Percentiles rank a stretch among this genome's conserved stretches.
Conservation (phyloP, 1,140 invertebrate species). For the Branchinecta lynchi region DNA sequence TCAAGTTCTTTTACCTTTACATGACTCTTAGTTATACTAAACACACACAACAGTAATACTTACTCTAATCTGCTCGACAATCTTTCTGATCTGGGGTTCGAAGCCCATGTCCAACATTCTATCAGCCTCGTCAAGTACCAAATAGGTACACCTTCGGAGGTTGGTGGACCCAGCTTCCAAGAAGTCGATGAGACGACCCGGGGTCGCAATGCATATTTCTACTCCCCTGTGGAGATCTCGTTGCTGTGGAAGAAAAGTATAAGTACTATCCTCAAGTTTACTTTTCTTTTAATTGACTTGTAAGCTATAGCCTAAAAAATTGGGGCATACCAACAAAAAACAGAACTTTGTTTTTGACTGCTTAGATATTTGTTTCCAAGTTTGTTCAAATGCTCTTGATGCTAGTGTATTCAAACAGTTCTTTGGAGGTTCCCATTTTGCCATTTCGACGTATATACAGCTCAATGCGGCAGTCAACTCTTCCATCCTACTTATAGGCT, state of each 20-base stretch:
- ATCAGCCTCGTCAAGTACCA: slow-evolving; percentile 96
- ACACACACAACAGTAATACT: slow-evolving; percentile 25
- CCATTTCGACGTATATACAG: too few species aligned
- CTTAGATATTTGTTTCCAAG: too few species aligned
- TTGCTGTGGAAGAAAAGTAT: slow-evolving; percentile 36
- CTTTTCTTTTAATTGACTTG: background rate
- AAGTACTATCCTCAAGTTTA: background rate
- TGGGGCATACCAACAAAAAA: too few species aligned
- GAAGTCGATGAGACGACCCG: slow-evolving; percentile 90
- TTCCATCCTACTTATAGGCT: too few species aligned
- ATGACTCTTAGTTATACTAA: too few species aligned
- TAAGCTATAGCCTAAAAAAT: too few species aligned
- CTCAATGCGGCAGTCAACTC: too few species aligned
- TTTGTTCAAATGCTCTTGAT: too few species aligned
- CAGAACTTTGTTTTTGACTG: too few species aligned
- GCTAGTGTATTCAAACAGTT: too few species aligned
- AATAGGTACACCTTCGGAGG: slow-evolving; percentile 71
- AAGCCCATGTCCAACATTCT: slow-evolving; percentile 99
- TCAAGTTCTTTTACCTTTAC: too few species aligned
- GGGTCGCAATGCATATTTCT: slow-evolving; percentile 84
- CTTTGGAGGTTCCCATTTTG: too few species aligned
- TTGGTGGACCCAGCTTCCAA: slow-evolving; percentile 77
- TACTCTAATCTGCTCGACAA: slow-evolving; percentile 81
- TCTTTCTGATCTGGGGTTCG: slow-evolving; percentile 97
- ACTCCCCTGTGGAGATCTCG: slow-evolving; percentile 72